These are phyloP conservation scores for Mormoops blainvillei DNA, from an alignment of 2,113 vertebrate genomes.

Conservation along the genomic window DNA sequence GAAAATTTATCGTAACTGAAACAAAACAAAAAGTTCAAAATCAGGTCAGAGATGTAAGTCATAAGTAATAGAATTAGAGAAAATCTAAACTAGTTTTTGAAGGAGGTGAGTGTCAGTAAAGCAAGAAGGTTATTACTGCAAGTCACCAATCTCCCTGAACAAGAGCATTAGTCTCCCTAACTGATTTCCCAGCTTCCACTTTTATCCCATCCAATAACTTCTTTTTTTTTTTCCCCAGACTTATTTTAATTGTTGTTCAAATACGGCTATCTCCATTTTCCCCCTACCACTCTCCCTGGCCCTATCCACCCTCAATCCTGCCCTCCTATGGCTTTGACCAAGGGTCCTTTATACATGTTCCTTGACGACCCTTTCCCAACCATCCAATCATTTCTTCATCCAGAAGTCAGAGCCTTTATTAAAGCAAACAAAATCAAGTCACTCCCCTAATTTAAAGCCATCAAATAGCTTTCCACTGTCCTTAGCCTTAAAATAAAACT, in stretches of 20 bases:
- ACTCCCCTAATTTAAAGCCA: background rate
- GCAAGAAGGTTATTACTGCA: background rate
- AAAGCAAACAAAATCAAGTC: constrained; percentile 27
- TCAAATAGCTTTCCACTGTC: background rate
- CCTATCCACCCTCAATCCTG: too few species aligned
- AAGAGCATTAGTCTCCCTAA: background rate
- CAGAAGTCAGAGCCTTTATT: constrained; percentile 4
- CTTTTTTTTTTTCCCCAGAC: too few species aligned
- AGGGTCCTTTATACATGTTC: too few species aligned
- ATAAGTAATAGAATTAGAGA: background rate
- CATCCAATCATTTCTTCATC: background rate
- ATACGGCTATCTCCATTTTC: too few species aligned
- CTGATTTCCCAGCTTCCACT: background rate
- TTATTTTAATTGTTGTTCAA: too few species aligned
- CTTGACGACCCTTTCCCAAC: too few species aligned
- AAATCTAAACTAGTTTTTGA: background rate
- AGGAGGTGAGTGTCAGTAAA: background rate
- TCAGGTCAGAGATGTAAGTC: background rate
- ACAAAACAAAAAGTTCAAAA: background rate
- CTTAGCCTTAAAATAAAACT: background rate
- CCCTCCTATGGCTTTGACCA: too few species aligned
- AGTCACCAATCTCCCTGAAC: background rate
- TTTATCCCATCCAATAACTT: background rate
- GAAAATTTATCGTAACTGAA: constrained; percentile 1
- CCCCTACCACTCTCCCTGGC: too few species aligned